These are phyloP conservation scores for Tryphoninae sp. DNA, from an alignment of 2,888 invertebrate genomes.

Conservation along the genomic window DNA sequence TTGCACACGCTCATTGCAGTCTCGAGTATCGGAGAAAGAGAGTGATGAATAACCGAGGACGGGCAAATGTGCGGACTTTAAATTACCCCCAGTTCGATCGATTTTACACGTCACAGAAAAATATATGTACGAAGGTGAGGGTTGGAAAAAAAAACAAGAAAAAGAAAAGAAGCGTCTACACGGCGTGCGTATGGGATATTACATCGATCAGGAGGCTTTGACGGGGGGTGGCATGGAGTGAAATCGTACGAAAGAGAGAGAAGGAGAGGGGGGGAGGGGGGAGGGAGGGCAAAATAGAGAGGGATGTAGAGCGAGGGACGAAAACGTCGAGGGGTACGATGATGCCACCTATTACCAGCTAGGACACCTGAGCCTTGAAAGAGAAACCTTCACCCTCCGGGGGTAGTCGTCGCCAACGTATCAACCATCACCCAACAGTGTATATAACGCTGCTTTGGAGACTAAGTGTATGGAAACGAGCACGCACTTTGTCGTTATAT, in stretches of 20 bases:
- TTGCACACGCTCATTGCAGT: neutral
- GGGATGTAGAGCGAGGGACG: conserved; percentile 22
- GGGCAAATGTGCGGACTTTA: conserved; percentile 36
- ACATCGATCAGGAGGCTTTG: conserved; percentile 79
- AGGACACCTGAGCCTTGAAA: conserved; percentile 78
- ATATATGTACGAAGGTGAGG: conserved; percentile 5
- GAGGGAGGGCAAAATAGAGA: conserved; percentile 43
- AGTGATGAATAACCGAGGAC: conserved; percentile 7
- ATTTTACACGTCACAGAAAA: conserved; percentile 17
- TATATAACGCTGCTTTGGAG: conserved; percentile 27
- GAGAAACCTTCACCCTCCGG: conserved; percentile 62
- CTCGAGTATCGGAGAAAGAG: neutral
- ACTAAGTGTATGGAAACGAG: conserved; percentile 75
- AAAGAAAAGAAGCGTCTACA: conserved; percentile 61
- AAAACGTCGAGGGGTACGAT: conserved; percentile 66
- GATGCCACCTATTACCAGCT: conserved; percentile 78
- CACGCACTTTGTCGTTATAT: conserved; percentile 73
- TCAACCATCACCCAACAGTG: conserved; percentile 44
- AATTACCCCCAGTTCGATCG: conserved; percentile 47
- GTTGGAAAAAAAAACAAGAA: conserved; percentile 15
- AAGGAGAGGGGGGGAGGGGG: conserved; percentile 62
- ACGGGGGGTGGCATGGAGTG: conserved; percentile 69
- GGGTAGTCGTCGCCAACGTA: conserved; percentile 42
- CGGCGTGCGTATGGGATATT: conserved; percentile 73
- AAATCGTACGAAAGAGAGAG: conserved; percentile 54